Evolutionary conservation across 2,797 vertebrate species (phyloP).

Genomic region (Paguma larvata): DNA sequence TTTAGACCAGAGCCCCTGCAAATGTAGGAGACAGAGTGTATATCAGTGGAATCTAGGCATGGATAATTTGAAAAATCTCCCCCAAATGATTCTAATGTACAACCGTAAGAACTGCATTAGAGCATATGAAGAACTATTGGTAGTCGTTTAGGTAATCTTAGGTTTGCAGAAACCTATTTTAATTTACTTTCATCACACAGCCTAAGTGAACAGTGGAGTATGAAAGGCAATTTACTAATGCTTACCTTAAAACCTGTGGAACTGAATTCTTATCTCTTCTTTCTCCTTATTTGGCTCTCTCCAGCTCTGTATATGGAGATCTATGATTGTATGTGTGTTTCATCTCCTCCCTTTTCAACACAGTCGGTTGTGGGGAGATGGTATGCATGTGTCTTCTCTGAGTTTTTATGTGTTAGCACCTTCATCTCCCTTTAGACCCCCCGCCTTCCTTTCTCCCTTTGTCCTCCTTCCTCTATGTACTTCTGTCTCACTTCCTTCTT

Average conservation of each 20-base stretch:
- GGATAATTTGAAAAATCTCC: slow-evolving; percentile 46
- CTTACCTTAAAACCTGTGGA: slow-evolving; percentile 7
- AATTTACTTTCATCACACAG: slow-evolving; percentile 29
- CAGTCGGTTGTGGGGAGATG: not conserved
- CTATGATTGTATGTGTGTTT: not conserved
- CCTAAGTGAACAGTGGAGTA: slow-evolving; percentile 10
- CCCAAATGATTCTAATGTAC: not conserved
- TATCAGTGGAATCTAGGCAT: not conserved
- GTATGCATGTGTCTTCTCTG: not conserved
- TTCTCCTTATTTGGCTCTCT: slow-evolving; percentile 42
- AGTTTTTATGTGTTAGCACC: not conserved
- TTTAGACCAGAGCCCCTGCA: slow-evolving; percentile 27
- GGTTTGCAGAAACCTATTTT: slow-evolving; percentile 41
- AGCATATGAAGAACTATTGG: not conserved
- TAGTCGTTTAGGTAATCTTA: slow-evolving; percentile 20
- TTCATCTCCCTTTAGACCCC: slow-evolving; percentile 25
- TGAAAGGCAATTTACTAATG: not conserved
- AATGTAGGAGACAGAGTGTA: not conserved
- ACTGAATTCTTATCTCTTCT: slow-evolving; percentile 41
- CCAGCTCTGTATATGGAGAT: not conserved
- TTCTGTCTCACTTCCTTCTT: slow-evolving; percentile 2
- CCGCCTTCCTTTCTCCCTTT: not conserved
- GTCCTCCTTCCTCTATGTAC: not conserved
- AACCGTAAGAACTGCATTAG: slow-evolving; percentile 1
- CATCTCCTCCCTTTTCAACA: not conserved